phyloP scores from a whole-genome alignment of 2,113 vertebrate species.

The Burhinus oedicnemus region DNA sequence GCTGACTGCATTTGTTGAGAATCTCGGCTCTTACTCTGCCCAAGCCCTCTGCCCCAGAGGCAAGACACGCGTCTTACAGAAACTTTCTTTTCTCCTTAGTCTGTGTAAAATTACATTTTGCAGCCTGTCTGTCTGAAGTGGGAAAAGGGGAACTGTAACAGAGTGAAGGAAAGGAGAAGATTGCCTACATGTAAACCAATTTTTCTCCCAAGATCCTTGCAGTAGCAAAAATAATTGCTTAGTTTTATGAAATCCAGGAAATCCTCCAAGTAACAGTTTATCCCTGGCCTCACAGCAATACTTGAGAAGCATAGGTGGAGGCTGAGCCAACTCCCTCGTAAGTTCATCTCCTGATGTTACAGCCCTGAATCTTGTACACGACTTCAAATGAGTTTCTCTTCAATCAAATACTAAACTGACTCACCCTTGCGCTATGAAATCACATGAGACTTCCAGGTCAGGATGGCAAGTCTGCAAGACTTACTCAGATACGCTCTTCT shows the following conservation, averaged over 20 bases:
- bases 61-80: neutral
- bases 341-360: neutral
- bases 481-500: neutral
- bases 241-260: slow-evolving; percentile 5
- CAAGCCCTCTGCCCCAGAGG: neutral
- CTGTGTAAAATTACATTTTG: neutral
- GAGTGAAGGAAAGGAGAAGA: neutral
- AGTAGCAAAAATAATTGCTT: slow-evolving; percentile 1
- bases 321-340: neutral
- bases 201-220: neutral
- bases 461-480: neutral
- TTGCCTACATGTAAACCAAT: neutral
- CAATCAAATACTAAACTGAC: neutral
- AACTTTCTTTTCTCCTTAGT: neutral
- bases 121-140: neutral
- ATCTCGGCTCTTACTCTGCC: neutral
- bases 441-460: neutral
- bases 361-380: neutral
- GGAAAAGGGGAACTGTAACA: neutral
- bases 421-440: neutral
- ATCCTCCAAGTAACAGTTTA: neutral
- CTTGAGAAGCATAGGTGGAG: neutral
- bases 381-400: neutral
- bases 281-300: neutral
- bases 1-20: neutral